Percentiles rank a stretch among this genome's conserved stretches.
phyloP scores from a whole-genome alignment of 2,888 invertebrate genomes.

The Folsomia manolachei region DNA sequence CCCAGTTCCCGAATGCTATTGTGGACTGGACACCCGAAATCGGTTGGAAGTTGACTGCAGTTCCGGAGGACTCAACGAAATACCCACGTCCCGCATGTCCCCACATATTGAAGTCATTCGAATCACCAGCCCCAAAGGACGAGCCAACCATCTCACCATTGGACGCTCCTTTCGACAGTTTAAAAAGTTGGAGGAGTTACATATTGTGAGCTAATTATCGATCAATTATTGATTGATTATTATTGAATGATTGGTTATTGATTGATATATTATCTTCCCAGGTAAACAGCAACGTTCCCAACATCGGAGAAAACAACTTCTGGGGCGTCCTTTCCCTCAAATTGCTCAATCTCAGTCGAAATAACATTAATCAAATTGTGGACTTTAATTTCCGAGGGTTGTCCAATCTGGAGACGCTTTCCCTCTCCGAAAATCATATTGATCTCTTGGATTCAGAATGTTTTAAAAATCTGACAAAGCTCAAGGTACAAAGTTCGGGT shows the following conservation, averaged over 20 bases:
- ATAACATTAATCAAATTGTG: constrained; percentile 66
- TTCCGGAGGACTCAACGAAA: constrained; percentile 31
- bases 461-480: constrained; percentile 69
- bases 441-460: constrained; percentile 70
- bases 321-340: constrained; percentile 67
- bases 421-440: constrained; percentile 72
- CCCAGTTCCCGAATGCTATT: constrained; percentile 35
- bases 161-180: constrained; percentile 66
- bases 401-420: constrained; percentile 67
- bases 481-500: constrained; percentile 56
- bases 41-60: constrained; percentile 34
- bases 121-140: constrained; percentile 26
- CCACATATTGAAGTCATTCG: constrained; percentile 37
- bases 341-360: constrained; percentile 66
- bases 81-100: constrained; percentile 32
- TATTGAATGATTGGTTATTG: no score
- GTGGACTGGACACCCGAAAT: constrained; percentile 26
- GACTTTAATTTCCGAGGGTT: constrained; percentile 75
- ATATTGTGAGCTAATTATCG: constrained; percentile 58
- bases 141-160: constrained; percentile 64
- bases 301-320: constrained; percentile 73
- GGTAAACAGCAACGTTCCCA: constrained; percentile 69
- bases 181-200: constrained; percentile 65
- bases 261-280: no score
- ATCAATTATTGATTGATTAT: constrained; percentile 20